These are phyloP conservation scores for Beris chalybata DNA, from an alignment of 2,888 invertebrate species.

Conservation along the genomic window DNA sequence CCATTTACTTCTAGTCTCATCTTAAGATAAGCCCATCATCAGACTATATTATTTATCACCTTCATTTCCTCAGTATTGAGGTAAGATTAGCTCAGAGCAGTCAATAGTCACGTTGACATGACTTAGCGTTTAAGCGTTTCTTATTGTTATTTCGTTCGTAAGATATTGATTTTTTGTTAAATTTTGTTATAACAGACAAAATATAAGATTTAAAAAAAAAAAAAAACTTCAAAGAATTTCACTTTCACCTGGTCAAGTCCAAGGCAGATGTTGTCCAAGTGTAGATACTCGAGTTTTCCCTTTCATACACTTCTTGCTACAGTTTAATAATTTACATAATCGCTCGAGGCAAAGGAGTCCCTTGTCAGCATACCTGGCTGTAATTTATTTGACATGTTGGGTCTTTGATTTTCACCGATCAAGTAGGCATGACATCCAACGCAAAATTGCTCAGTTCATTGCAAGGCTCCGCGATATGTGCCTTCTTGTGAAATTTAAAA, in stretches of 20 bases:
- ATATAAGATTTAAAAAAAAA: conserved; percentile 21
- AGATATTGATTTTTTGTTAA: conserved; percentile 31
- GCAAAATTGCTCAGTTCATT: no score
- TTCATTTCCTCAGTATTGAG: conserved; percentile 27
- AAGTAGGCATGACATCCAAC: no score
- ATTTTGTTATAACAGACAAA: conserved; percentile 24
- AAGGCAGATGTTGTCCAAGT: no score
- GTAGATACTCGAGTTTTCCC: no score
- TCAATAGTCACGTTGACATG: conserved; percentile 28
- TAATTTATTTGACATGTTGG: no score
- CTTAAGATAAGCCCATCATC: conserved; percentile 33
- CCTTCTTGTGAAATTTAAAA: no score
- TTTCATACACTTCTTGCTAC: no score
- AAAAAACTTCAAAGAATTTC: conserved; percentile 5
- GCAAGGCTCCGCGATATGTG: no score
- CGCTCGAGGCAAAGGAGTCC: no score
- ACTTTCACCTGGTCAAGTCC: conserved; percentile 19
- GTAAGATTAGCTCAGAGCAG: conserved; percentile 30
- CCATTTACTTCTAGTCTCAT: conserved; percentile 44
- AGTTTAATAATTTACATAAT: no score
- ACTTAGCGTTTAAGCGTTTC: conserved; percentile 24
- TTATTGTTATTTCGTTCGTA: conserved; percentile 37
- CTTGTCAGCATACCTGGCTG: no score
- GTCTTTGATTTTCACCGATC: no score
- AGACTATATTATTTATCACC: conserved; percentile 36